A percentile compares a stretch with the other conserved stretches of the same genome.
phyloP scores from a whole-genome alignment of 2,113 vertebrate genomes.

The Xiphophorus maculatus region DNA sequence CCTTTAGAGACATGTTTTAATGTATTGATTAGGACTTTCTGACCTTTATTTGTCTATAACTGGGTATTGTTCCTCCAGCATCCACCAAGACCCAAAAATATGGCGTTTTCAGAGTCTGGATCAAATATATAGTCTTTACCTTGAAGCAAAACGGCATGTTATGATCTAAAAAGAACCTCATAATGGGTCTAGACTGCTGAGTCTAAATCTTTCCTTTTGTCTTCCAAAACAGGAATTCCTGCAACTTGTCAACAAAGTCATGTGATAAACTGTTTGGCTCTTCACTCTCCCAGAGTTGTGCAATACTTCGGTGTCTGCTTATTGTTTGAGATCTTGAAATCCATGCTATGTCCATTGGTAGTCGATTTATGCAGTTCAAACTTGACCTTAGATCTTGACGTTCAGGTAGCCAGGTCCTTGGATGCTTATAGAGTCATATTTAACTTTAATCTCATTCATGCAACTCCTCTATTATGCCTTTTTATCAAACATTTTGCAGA shows the following conservation, averaged over 20 bases:
- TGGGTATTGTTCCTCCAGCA: background rate
- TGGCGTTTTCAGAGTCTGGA: background rate
- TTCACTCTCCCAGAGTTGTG: conserved; percentile 1
- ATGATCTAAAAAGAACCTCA: background rate
- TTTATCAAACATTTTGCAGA: background rate
- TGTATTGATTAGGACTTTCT: background rate
- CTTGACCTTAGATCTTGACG: background rate
- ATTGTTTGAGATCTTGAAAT: conserved; percentile 7
- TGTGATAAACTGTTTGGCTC: conserved; percentile 15
- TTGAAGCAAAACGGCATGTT: background rate
- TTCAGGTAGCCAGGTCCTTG: background rate
- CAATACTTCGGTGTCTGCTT: background rate
- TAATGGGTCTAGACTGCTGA: conserved; percentile 3
- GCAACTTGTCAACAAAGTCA: conserved; percentile 44
- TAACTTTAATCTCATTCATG: background rate
- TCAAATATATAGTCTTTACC: background rate
- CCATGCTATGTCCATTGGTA: background rate
- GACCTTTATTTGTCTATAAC: background rate
- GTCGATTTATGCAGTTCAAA: background rate
- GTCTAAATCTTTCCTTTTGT: background rate
- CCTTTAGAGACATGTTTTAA: background rate
- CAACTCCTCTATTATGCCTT: background rate
- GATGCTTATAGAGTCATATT: background rate
- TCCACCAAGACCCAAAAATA: background rate
- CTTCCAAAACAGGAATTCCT: conserved; percentile 1